These are phyloP conservation scores for Siniperca chuatsi DNA, from an alignment of 2,113 vertebrate genomes.

Conservation along the genomic window DNA sequence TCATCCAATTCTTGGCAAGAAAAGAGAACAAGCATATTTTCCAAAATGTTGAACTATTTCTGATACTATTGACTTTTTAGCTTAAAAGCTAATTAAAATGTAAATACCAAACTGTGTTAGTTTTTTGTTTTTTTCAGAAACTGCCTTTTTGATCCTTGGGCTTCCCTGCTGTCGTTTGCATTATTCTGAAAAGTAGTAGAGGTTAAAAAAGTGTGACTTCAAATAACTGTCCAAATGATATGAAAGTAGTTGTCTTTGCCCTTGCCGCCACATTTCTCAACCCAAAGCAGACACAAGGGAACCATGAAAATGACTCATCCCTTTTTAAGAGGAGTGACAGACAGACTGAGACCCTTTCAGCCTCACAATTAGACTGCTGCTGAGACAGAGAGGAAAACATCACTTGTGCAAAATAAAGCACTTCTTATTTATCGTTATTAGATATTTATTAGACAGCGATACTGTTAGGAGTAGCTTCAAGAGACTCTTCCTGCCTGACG, in stretches of 20 bases:
- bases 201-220: background rate
- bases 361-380: background rate
- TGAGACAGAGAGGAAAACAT: slow-evolving; percentile 32
- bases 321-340: background rate
- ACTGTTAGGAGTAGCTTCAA: background rate
- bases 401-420: slow-evolving; percentile 16
- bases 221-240: background rate
- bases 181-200: background rate
- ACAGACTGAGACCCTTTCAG: slow-evolving; percentile 8
- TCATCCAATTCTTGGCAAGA: background rate
- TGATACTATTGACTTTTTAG: background rate
- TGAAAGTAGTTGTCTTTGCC: background rate
- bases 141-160: background rate
- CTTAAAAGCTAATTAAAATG: background rate
- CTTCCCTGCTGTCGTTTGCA: background rate
- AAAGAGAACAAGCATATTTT: background rate
- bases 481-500: background rate
- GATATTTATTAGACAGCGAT: slow-evolving; percentile 1
- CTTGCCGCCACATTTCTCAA: background rate
- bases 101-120: background rate
- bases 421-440: slow-evolving; percentile 22
- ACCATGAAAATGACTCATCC: slow-evolving; percentile 8
- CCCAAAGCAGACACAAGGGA: slow-evolving; percentile 12
- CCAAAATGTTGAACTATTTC: background rate
- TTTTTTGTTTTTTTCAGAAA: background rate